These are phyloP conservation scores for Blastobasis lacticolella DNA, from an alignment of 2,888 invertebrate genomes.

Conservation along the genomic window DNA sequence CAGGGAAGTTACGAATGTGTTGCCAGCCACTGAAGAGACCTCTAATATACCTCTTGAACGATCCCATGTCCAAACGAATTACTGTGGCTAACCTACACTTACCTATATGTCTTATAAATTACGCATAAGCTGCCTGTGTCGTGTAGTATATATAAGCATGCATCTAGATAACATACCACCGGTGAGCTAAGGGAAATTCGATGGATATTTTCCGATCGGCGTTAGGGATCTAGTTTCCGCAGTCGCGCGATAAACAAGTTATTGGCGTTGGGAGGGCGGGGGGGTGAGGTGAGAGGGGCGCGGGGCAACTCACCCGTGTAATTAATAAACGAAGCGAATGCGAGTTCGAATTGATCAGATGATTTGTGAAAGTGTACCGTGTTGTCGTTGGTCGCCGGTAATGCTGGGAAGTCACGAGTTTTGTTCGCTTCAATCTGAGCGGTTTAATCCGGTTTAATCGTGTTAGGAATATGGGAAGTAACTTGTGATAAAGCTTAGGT, in stretches of 20 bases:
- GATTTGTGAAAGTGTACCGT: slow-evolving; percentile 38
- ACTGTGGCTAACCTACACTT: too few species aligned
- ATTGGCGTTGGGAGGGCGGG: slow-evolving; percentile 45
- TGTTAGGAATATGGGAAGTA: too few species aligned
- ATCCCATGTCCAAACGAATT: too few species aligned
- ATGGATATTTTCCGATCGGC: slow-evolving; percentile 54
- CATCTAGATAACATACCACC: too few species aligned
- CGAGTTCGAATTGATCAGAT: slow-evolving; percentile 46
- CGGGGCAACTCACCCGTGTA: slow-evolving; percentile 43
- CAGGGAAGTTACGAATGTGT: too few species aligned
- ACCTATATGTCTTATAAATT: too few species aligned
- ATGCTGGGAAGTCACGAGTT: neutral
- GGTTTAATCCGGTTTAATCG: too few species aligned
- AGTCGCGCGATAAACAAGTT: slow-evolving; percentile 62
- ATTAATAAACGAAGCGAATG: slow-evolving; percentile 60
- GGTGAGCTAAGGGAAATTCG: slow-evolving; percentile 33
- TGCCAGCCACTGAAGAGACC: too few species aligned
- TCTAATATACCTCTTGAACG: too few species aligned
- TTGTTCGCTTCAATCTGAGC: neutral
- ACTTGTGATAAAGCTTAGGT: too few species aligned
- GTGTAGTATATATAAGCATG: too few species aligned
- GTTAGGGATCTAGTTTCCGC: slow-evolving; percentile 61
- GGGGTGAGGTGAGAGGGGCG: slow-evolving; percentile 16
- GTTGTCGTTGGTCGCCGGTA: slow-evolving; percentile 2
- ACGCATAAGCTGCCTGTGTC: too few species aligned